phyloP scores from a whole-genome alignment of 53 echinoderm and acorn worm genomes.

The Paracentrotus lividus region DNA sequence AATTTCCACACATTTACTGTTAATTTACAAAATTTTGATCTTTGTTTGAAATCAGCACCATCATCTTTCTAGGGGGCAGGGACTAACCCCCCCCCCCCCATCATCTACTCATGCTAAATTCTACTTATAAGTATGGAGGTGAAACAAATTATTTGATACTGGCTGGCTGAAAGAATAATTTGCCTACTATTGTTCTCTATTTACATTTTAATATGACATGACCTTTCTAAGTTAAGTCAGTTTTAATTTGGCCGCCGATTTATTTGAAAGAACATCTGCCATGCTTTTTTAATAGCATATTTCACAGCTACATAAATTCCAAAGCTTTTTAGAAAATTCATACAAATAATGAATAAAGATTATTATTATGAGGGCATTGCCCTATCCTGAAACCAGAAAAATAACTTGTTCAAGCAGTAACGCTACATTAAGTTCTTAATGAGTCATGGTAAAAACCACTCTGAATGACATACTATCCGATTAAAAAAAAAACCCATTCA shows the following conservation, averaged over 20 bases:
- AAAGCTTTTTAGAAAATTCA: neutral
- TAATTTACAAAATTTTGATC: no score
- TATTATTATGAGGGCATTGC: neutral
- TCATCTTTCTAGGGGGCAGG: no score
- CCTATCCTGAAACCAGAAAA: neutral
- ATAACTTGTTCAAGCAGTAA: neutral
- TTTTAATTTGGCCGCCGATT: neutral
- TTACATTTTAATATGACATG: no score
- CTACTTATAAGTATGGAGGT: neutral
- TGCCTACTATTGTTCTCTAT: neutral
- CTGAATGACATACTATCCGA: no score
- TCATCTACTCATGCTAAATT: neutral
- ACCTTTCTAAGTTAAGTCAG: no score
- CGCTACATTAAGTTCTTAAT: conserved; percentile 14
- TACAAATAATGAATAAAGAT: neutral
- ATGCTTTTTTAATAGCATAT: neutral
- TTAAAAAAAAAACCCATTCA: no score
- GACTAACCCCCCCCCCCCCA: no score
- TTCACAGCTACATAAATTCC: neutral
- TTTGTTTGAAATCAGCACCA: no score
- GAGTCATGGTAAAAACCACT: neutral
- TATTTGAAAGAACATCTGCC: neutral
- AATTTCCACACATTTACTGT: no score
- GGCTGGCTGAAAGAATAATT: no score
- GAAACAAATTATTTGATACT: no score